A percentile compares a stretch with the other conserved stretches of the same genome.
These are phyloP conservation scores for Siniperca chuatsi DNA, from an alignment of 2,113 vertebrate genomes.

Conservation along the genomic window DNA sequence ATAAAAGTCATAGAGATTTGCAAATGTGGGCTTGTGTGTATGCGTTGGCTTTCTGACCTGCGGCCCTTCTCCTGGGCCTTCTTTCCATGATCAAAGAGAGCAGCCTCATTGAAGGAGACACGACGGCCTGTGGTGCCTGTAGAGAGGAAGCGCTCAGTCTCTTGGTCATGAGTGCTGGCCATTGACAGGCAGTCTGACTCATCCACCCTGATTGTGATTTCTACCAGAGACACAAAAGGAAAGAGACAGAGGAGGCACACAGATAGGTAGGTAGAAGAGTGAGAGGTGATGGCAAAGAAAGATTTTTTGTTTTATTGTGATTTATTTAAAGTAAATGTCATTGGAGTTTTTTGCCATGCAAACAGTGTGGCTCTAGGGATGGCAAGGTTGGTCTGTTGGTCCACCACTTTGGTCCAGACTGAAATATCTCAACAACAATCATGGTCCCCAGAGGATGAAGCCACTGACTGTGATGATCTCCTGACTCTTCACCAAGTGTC, in stretches of 20 bases:
- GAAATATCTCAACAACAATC: background rate
- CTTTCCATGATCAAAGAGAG: constrained; percentile 93
- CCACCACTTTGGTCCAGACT: background rate
- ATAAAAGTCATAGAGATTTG: background rate
- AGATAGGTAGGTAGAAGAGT: background rate
- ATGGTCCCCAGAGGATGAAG: background rate
- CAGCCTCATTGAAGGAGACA: constrained; percentile 97
- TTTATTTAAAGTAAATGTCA: background rate
- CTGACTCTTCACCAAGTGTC: background rate
- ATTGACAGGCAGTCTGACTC: constrained; percentile 91
- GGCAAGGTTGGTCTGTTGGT: background rate
- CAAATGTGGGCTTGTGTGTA: background rate
- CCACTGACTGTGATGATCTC: background rate
- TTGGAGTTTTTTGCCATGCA: background rate
- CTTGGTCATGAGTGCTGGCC: constrained; percentile 89
- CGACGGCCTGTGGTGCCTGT: constrained; percentile 90
- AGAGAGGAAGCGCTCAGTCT: constrained; percentile 94
- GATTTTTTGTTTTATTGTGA: background rate
- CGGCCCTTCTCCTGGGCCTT: constrained; percentile 95
- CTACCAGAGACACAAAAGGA: constrained; percentile 71
- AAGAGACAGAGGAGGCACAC: constrained; percentile 9
- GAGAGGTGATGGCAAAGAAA: background rate
- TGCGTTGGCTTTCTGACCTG: constrained; percentile 84
- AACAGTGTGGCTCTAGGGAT: background rate
- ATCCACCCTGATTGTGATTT: constrained; percentile 92